phyloP scores from a whole-genome alignment of 37 sponge, comb jelly and placozoan species.

The Ianthella basta region DNA sequence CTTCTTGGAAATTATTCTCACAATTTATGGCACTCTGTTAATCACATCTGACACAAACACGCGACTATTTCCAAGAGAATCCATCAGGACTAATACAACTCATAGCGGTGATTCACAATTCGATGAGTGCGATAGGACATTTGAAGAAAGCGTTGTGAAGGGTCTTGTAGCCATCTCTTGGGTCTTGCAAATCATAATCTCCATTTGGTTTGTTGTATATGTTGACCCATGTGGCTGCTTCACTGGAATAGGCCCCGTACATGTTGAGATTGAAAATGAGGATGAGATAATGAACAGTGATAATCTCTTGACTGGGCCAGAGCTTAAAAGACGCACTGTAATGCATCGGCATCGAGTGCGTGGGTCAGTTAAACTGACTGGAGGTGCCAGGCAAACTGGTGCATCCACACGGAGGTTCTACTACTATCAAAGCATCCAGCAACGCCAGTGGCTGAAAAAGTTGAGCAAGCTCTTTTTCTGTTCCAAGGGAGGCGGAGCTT shows the following conservation, averaged over 20 bases:
- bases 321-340: background rate
- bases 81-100: no score
- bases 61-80: no score
- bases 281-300: background rate
- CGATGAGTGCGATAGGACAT: no score
- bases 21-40: background rate
- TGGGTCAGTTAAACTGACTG: background rate
- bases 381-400: background rate
- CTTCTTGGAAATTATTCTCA: background rate
- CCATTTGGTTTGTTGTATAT: background rate
- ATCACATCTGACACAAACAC: background rate
- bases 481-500: background rate
- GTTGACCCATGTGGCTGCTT: constrained; percentile 13
- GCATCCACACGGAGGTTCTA: constrained; percentile 9
- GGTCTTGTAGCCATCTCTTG: constrained; percentile 6
- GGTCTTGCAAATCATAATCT: background rate
- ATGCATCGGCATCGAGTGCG: background rate
- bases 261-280: background rate
- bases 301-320: background rate
- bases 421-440: constrained; percentile 16
- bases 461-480: background rate
- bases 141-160: no score
- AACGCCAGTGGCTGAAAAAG: constrained; percentile 2
- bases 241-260: background rate
- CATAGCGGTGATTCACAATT: no score